Conservation (phyloP, 1,140 invertebrate genomes). For the Tetraneura akinire region DNA sequence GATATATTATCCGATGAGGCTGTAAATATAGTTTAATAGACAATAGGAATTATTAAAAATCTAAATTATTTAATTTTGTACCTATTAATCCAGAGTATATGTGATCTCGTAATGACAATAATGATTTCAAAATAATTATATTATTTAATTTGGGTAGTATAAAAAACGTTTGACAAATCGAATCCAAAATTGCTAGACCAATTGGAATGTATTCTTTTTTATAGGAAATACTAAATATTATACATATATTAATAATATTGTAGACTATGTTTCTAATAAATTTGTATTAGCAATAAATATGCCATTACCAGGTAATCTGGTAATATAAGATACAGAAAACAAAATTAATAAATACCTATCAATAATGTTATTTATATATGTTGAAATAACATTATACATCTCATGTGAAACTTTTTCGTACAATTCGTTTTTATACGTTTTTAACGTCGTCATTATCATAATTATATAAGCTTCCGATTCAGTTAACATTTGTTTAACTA, state of each 20-base stretch:
- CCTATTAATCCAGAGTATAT: slow-evolving; percentile 37
- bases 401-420: not conserved
- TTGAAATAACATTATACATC: not conserved
- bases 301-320: no score
- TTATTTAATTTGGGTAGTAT: slow-evolving; percentile 7
- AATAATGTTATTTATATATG: not conserved
- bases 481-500: slow-evolving; percentile 24
- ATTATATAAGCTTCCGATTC: slow-evolving; percentile 34
- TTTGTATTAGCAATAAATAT: no score
- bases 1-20: not conserved
- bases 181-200: slow-evolving; percentile 24
- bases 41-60: not conserved
- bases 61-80: not conserved
- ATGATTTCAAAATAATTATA: slow-evolving; percentile 1
- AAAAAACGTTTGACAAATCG: slow-evolving; percentile 20
- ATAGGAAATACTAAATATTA: slow-evolving; percentile 6
- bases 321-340: not conserved
- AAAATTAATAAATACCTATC: slow-evolving; percentile 6
- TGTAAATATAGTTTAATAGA: not conserved
- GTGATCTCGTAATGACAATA: slow-evolving; percentile 20
- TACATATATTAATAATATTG: not conserved
- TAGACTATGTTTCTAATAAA: not conserved
- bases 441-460: slow-evolving; percentile 6
- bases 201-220: slow-evolving; percentile 36
- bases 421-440: not conserved